A percentile compares a stretch with the other conserved stretches of the same genome.
Conservation (phyloP, 2,113 vertebrate genomes). For the Ictidomys tridecemlineatus region DNA sequence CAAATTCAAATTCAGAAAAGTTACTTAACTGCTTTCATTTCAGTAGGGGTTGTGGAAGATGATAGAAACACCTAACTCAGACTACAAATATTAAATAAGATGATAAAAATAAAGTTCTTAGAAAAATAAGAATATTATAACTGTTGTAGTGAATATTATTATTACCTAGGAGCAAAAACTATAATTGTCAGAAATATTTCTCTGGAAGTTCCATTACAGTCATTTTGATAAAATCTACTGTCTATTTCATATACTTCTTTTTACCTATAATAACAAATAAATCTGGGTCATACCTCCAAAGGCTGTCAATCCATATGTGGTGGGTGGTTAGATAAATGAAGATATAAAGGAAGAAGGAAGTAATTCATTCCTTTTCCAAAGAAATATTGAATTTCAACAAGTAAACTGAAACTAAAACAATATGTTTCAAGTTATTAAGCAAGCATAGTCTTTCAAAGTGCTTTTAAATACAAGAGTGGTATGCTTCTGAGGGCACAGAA, state of each 20-base stretch:
- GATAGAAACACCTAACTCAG: background rate
- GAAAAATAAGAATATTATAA: background rate
- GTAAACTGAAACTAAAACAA: background rate
- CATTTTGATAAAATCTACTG: background rate
- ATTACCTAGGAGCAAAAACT: background rate
- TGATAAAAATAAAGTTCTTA: background rate
- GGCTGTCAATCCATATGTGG: background rate
- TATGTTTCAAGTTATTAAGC: background rate
- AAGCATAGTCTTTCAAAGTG: background rate
- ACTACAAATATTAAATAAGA: background rate
- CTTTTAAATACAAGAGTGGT: background rate
- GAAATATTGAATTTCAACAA: background rate
- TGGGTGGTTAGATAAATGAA: background rate
- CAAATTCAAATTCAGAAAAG: background rate
- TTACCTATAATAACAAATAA: background rate
- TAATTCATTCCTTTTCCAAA: conserved; percentile 4
- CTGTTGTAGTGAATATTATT: background rate
- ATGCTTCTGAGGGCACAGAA: background rate
- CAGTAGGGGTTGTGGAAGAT: background rate
- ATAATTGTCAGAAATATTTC: background rate
- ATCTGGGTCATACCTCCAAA: background rate
- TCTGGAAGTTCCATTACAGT: background rate
- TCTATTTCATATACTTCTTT: background rate
- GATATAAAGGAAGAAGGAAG: background rate
- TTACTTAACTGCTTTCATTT: background rate